These are phyloP conservation scores for Channa argus DNA, from an alignment of 2,113 vertebrate species.

Conservation along the genomic window DNA sequence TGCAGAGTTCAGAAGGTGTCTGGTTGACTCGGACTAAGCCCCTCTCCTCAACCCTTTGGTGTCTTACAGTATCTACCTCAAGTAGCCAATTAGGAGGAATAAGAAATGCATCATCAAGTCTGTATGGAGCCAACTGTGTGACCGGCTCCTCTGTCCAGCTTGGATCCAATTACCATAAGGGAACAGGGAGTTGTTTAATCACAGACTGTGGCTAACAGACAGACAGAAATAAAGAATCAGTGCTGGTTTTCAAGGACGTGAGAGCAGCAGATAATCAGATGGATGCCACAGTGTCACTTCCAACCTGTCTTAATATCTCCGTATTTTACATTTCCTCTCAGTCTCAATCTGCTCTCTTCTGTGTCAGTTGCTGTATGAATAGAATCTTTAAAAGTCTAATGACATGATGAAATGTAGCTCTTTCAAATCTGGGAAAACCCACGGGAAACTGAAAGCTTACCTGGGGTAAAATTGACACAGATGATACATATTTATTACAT, in stretches of 20 bases:
- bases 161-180: conserved; percentile 44
- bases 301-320: conserved; percentile 23
- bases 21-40: not conserved
- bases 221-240: conserved; percentile 17
- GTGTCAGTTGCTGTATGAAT: not conserved
- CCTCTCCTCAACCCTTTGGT: not conserved
- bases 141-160: not conserved
- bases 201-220: conserved; percentile 28
- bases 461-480: not conserved
- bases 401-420: not conserved
- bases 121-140: conserved; percentile 25
- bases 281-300: conserved; percentile 33
- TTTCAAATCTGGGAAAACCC: not conserved
- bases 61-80: not conserved
- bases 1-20: conserved; percentile 24
- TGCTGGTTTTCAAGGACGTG: conserved; percentile 1
- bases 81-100: conserved; percentile 32
- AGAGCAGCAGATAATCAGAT: conserved; percentile 34
- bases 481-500: conserved; percentile 5
- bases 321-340: conserved; percentile 25
- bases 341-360: not conserved
- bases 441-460: not conserved
- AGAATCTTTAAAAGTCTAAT: conserved; percentile 9
- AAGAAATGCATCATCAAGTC: conserved; percentile 36
- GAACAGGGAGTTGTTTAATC: conserved; percentile 15